Base-by-base conservation (phyloP, 2,888 invertebrate genomes). In the Bombyx huttoni region DNA sequence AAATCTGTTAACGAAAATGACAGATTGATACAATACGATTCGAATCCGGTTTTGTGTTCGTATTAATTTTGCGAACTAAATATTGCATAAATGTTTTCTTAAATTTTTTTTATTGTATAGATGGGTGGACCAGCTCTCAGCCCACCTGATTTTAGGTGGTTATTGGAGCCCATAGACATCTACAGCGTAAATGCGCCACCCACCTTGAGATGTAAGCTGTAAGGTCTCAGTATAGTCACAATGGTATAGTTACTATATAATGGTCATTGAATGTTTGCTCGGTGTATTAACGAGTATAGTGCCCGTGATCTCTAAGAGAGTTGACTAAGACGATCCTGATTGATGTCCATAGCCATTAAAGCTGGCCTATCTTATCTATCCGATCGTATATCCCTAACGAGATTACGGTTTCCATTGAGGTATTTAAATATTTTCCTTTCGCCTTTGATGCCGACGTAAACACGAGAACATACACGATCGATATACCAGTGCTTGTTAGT, bases 311-410 rank as follows among this genome's bases (percentile, higher is more conserved):
- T 40, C 3, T 40, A 40, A 10, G 40, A 40, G 12, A 12, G 9
- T 1, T 40, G 7, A 9, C 33, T 60, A 62, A 58, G 59, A 67
- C 69, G 68, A 73, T 73, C 71, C 75, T 79, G 83, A 84, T 83
- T 79, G 80, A 82, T 84, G 81, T 73, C 69, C 67, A 64, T 72
- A 65, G 67, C 74, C 69, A 75, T 79, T 76, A 77, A 71, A 74
- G 73, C 68, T 67, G 67, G 66, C 65, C 68, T 76, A 79, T 79
- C 64, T 72, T 77, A 80, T 81, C 79, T 72, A 60, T 59, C 65
- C 70, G 68, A 73, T 78, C 73, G 76, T 78, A 81, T 78, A 74
- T 73, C 71, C 76, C 76, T 80, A 81, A 81, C 76, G 74, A 80
- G 80, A 81, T 83, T 77, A 79, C 82, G 80, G 83, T 78, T 81